These are phyloP conservation scores for Anastrepha ludens DNA, from an alignment of 1,140 invertebrate species.

Conservation along the genomic window DNA sequence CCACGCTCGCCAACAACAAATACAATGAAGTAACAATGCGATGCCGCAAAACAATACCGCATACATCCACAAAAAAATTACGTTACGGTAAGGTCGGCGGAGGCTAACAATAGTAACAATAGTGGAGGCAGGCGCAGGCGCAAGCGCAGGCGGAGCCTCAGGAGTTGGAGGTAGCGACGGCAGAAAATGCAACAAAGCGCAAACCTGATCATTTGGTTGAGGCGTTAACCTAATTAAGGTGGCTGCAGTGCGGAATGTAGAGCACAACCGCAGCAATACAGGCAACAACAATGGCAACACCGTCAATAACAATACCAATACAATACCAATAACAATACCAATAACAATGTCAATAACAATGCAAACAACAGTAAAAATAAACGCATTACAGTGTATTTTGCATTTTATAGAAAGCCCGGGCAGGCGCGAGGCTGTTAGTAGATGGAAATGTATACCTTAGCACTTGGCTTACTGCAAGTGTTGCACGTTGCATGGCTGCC, in stretches of 20 bases:
- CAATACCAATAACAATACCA: neutral
- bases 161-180: neutral
- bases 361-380: neutral
- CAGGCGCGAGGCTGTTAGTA: neutral
- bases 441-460: neutral
- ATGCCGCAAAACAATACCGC: slow-evolving; percentile 24
- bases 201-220: slow-evolving; percentile 48
- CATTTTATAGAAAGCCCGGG: neutral
- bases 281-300: neutral
- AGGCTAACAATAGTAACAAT: neutral
- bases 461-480: neutral
- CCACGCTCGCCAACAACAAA: neutral
- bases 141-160: too few relatives aligned
- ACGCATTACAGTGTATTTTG: neutral
- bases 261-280: slow-evolving; percentile 41
- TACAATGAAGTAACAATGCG: slow-evolving; percentile 23
- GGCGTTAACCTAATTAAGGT: slow-evolving; percentile 52
- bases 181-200: neutral
- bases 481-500: too few relatives aligned
- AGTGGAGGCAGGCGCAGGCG: neutral
- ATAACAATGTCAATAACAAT: slow-evolving; percentile 1
- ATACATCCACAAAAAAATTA: slow-evolving; percentile 31
- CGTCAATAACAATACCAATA: neutral
- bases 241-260: slow-evolving; percentile 40
- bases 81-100: slow-evolving; percentile 8